Base-by-base conservation (phyloP, 2,888 invertebrate species). In the Dynastes grantii region DNA sequence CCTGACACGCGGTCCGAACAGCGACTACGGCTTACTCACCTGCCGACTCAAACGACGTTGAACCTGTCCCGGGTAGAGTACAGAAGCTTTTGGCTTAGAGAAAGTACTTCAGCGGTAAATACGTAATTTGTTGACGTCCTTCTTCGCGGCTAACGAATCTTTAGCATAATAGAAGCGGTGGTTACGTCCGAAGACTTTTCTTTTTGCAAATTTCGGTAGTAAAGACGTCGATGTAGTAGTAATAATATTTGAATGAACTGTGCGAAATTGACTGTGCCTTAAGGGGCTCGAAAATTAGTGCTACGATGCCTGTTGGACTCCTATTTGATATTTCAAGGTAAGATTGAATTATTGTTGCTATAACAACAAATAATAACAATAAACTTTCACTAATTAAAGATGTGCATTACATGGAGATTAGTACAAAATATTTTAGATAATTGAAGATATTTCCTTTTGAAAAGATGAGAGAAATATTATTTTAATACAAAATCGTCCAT, bases 261-360 rank as follows among this genome's bases (percentile, higher is more conserved):
- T 49, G 63, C 22, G 29, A 63, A 29, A 63, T 63, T 22, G 45
- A 16, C 51, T 13, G 63, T 16, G 45, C 45, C 45, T 45, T 45
- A 45, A 11, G 16, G 55, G 55, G 55, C 40, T 76, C 45, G 29
- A 16, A 22, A 63, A 63, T 65, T n/a, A 22, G 64, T 80, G 29
- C 11, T 67, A 89, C 87, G 84, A 91, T 92, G 90, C 92, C 92
- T 67, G 91, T 91, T 83, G 92, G 91, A 88, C 90, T 92, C 85
- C 89, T 92, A 87, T 91, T 91, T 85, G 91, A 92, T 89, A 90
- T 91, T 87, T 90, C 91, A 89, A 91, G 92, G 92, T 92, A 88
- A 86, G 86, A 79, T 8, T 77, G 61, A 45, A 45, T 45, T 45
- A 45, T 11, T 8, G 6, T 58, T 68, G 61, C 55, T 11, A 40